Percentiles rank a stretch among this genome's conserved stretches.
These are phyloP conservation scores for Cebidichthys violaceus DNA, from an alignment of 2,113 vertebrate genomes.

Conservation along the genomic window DNA sequence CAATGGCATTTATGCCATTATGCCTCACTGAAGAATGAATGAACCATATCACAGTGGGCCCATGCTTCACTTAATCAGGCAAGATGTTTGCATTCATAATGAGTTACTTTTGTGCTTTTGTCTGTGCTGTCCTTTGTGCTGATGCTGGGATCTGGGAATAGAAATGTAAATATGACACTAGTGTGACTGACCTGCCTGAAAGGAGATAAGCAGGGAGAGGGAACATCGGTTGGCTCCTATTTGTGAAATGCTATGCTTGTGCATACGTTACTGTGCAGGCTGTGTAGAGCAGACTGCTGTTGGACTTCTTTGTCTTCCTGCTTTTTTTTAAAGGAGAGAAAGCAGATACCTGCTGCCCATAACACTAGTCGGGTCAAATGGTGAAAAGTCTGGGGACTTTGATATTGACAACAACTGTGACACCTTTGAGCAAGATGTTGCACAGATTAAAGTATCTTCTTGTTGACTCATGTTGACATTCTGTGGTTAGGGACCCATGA, in stretches of 20 bases:
- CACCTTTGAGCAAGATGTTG: background rate
- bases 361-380: background rate
- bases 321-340: conserved; percentile 1
- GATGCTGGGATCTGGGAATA: conserved; percentile 66
- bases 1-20: conserved; percentile 22
- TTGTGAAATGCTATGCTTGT: conserved; percentile 31
- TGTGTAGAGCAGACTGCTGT: background rate
- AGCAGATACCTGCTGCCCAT: background rate
- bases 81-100: conserved; percentile 34
- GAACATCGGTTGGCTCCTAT: conserved; percentile 52
- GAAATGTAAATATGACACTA: conserved; percentile 73
- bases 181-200: conserved; percentile 64
- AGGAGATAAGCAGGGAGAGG: conserved; percentile 55
- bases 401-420: background rate
- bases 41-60: conserved; percentile 15
- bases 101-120: conserved; percentile 37
- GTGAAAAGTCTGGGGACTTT: background rate
- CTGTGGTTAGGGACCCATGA: background rate
- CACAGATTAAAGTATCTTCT: conserved; percentile 2
- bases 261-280: background rate
- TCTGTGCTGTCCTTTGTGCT: conserved; percentile 57
- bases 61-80: conserved; percentile 29
- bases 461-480: conserved; percentile 9
- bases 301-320: background rate
- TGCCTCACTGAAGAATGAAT: conserved; percentile 21